Evolutionary conservation across 2,797 vertebrate species (phyloP), one percentile per base, ranked within the genome.

Genomic region (Erithacus rubecula): DNA sequence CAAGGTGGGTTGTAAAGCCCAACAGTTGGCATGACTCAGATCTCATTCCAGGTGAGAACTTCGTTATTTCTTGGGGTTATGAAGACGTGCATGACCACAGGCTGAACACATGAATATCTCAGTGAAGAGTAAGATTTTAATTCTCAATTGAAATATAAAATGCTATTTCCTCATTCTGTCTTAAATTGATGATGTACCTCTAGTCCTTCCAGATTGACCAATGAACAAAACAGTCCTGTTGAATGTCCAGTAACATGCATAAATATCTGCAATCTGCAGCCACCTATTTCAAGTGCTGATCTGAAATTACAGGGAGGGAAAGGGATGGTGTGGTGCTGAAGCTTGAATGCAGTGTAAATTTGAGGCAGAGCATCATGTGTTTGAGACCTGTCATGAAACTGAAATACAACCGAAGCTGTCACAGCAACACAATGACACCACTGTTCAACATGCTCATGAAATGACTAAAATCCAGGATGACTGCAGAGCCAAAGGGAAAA

Each of bases 371-470:
- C 59, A 74, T 75, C 80, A 51, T 60, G 47, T 70, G 30, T 88
- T 94, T 90, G 83, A 87, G 60, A 84, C 63, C 53, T 94, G 91
- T 51, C 77, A 84, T 9, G 70, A 82, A 69, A 55, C 62, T 79
- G 84, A 94, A 94, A 94, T 47, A 49, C 60, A 75, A 90, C 55
- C 49, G 80, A 95, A 93, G 55, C 41, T 87, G 59, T 84, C 81
- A 80, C 56, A 84, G 62, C 0, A 9, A 58, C 67, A 70, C 58
- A 60, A 24, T 64, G 83, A 88, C 80, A 94, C 71, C 12, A 53
- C 12, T 37, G 23, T 46, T 90, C 78, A 86, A 52, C 52, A 56
- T 19, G 51, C 59, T 76, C 64, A 82, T 51, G 47, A 93, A 79
- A 52, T 68, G 71, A 93, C 46, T 82, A 75, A 93, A 90, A 95